A percentile compares a stretch with the other conserved stretches of the same genome.
phyloP scores from a whole-genome alignment of 2,888 invertebrate genomes.

The Gymnosoma rotundatum region DNA sequence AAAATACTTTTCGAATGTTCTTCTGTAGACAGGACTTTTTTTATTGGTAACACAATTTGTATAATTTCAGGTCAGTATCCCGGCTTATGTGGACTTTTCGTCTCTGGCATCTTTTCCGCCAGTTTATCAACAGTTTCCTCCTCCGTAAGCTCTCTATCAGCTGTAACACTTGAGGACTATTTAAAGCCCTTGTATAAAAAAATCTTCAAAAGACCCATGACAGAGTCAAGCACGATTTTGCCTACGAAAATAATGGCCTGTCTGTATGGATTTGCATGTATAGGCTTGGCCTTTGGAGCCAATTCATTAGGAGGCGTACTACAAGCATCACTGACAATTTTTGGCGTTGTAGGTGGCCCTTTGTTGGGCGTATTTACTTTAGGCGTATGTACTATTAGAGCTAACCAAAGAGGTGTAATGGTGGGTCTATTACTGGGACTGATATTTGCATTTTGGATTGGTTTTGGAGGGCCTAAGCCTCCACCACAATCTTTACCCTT shows the following conservation, averaged over 20 bases:
- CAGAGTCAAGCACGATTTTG: conserved; percentile 83
- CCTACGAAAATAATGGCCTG: conserved; percentile 88
- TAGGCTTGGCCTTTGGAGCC: conserved; percentile 91
- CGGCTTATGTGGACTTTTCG: conserved; percentile 94
- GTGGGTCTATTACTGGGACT: conserved; percentile 87
- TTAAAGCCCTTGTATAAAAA: conserved; percentile 84
- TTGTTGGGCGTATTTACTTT: conserved; percentile 91
- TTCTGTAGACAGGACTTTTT: too few relatives aligned
- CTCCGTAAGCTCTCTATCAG: conserved; percentile 94
- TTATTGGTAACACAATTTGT: not conserved
- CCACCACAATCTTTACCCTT: conserved; percentile 84
- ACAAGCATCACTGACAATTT: conserved; percentile 92
- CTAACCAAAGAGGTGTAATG: conserved; percentile 89
- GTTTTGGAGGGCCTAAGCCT: conserved; percentile 91
- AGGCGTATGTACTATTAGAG: conserved; percentile 90
- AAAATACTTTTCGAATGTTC: too few relatives aligned
- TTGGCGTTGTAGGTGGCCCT: conserved; percentile 94
- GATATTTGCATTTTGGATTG: conserved; percentile 89
- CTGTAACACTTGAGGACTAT: conserved; percentile 94
- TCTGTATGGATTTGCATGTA: conserved; percentile 88
- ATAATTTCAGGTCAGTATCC: conserved; percentile 83
- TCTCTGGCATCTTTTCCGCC: conserved; percentile 95
- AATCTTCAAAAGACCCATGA: conserved; percentile 81
- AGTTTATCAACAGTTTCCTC: conserved; percentile 96
- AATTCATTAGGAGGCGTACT: conserved; percentile 91